A percentile compares a stretch with the other conserved stretches of the same genome.
These are phyloP conservation scores for Tipula confusa DNA, from an alignment of 2,888 invertebrate species.

Conservation along the genomic window DNA sequence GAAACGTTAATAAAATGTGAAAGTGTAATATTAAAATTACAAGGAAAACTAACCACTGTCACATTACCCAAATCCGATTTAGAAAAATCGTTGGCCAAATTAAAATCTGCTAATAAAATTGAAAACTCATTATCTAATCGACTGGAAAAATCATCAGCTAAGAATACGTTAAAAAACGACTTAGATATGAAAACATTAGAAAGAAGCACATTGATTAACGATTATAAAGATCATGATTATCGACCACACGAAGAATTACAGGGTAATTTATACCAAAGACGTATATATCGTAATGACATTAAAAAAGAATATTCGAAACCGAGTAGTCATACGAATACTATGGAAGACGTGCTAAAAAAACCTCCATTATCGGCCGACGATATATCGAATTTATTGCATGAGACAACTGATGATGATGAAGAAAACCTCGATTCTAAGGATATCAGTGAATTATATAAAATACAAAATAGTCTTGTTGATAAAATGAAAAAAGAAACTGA, in stretches of 20 bases:
- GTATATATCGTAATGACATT: background rate
- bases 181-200: background rate
- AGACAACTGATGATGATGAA: conserved; percentile 35
- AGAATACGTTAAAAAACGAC: background rate
- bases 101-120: background rate
- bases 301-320: background rate
- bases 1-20: conserved; percentile 43
- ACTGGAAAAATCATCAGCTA: background rate
- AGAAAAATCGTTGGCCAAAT: background rate
- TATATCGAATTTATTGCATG: conserved; percentile 41
- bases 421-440: background rate
- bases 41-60: conserved; percentile 38
- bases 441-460: background rate
- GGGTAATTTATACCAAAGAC: background rate
- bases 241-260: background rate
- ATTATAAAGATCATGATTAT: conserved; percentile 3
- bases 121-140: background rate
- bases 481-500: background rate
- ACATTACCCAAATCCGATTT: background rate
- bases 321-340: background rate
- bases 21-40: conserved; percentile 40
- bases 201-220: background rate
- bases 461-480: background rate
- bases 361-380: conserved; percentile 42
- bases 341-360: conserved; percentile 41